Base-by-base conservation (phyloP, 1,140 invertebrate genomes). In the Patella vulgata region DNA sequence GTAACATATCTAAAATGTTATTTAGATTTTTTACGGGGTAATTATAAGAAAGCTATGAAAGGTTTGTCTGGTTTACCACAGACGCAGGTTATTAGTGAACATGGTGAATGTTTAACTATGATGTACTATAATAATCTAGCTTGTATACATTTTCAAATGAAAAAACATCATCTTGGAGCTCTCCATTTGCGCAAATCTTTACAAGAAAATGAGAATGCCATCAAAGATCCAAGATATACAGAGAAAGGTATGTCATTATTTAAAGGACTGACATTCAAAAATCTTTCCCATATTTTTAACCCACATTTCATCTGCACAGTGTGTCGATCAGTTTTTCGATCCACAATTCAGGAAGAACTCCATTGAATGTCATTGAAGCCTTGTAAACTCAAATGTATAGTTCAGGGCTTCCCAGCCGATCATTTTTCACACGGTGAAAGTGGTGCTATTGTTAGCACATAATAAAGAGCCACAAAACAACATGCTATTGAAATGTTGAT, bases 121-220 rank as follows among this genome's bases (percentile, higher is more conserved):
- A 89, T 93, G 71, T 91, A 92, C 69, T 92, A 93, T 77, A 97
- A 97, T 79, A 96, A 97, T 79, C 88, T 96, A 71, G 95, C 91
- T 36, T 91, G 94, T 62, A 89, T 96, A 63, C 91, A 96, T 86
- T 89, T 94, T 75, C 90, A 92, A 27, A 88, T 95, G 74, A 90
- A 91, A 6, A 95, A 96, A 84, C 92, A 93, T 63, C 91, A 92
- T 78, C 87, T 96, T 36, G 93, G 93, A 0, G 89, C 89, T 40
- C 91, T 92, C 75, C 94, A 95, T 84, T 90, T 96, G 72, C 89
- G 92, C 74, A 90, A 91, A 84, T 93, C 95, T 43, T 79, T 96
- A 8, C 88, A 90, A 66, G 92, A 94, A 81, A 94, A 95, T 81
- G 88, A 91, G 66, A 88, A 81, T 80, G 85, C 87, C 40, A 70